phyloP scores from a whole-genome alignment of 2,113 vertebrate species.

The Solea solea region DNA sequence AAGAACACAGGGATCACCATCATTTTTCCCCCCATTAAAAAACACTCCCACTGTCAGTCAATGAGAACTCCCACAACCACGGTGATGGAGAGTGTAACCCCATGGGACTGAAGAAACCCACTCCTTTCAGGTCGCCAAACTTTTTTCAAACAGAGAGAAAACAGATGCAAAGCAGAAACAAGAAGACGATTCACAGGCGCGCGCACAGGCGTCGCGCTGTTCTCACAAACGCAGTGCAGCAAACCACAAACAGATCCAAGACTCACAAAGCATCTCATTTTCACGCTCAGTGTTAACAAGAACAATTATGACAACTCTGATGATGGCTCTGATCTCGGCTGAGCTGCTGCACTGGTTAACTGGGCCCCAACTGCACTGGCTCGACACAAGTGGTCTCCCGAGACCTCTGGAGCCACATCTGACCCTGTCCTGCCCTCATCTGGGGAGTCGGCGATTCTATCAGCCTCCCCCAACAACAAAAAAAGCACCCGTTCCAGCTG shows the following conservation, averaged over 20 bases:
- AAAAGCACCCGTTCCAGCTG: slow-evolving; percentile 75
- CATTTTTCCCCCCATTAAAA: slow-evolving; percentile 48
- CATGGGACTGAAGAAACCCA: slow-evolving; percentile 64
- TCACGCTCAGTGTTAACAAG: slow-evolving; percentile 69
- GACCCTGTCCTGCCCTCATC: slow-evolving; percentile 76
- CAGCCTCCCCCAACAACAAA: slow-evolving; percentile 32
- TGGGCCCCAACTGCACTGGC: slow-evolving; percentile 50
- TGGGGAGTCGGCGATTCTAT: slow-evolving; percentile 68
- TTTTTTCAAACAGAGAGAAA: slow-evolving; percentile 75
- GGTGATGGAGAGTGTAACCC: slow-evolving; percentile 63
- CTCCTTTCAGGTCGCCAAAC: slow-evolving; percentile 69
- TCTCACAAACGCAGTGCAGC: slow-evolving; percentile 66
- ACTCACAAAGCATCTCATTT: slow-evolving; percentile 62
- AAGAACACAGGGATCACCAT: slow-evolving; percentile 53
- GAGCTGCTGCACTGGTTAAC: slow-evolving; percentile 67
- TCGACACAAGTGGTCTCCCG: slow-evolving; percentile 72
- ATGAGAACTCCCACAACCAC: slow-evolving; percentile 76
- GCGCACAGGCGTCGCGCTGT: slow-evolving; percentile 28
- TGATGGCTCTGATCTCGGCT: slow-evolving; percentile 72
- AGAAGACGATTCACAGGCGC: slow-evolving; percentile 69
- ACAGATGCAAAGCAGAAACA: slow-evolving; percentile 73
- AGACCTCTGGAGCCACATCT: slow-evolving; percentile 69
- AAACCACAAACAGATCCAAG: slow-evolving; percentile 58
- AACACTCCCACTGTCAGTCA: slow-evolving; percentile 68
- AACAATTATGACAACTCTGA: slow-evolving; percentile 74